Evolutionary conservation across 2,113 vertebrate genomes (phyloP), one percentile per base, ranked within the genome.

Genomic region (Hemichromis elongatus): DNA sequence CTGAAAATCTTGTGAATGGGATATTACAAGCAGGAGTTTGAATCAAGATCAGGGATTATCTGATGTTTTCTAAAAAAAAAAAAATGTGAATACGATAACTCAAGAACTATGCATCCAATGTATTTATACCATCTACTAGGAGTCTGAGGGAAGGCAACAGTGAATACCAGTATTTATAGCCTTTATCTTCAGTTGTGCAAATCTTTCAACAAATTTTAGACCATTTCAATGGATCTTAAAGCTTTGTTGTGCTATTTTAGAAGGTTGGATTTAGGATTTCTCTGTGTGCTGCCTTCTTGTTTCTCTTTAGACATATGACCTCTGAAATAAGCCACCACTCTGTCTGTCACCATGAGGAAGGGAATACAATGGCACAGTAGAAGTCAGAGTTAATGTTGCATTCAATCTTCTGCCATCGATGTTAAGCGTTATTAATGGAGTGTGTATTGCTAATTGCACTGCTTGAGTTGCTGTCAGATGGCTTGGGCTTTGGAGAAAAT

Each of bases 391-490:
- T 95, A 95, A 95, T 96, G 94, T 93, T 87, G 90, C 92, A 55
- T 92, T 88, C 85, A 90, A 87, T 95, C 81, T 54, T 89, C 86
- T 81, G 85, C 90, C 56, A 26, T 77, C 79, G 78, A 73, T 91
- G 87, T 92, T 94, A 89, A 84, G 81, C 77, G 53, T 92, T 93
- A 94, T 96, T 95, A 95, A 96, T 96, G 94, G 91, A 92, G 90
- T 93, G 91, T 93, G 91, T 88, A 92, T 92, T 93, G 92, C 92
- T 96, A 96, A 96, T 95, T 95, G 93, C 68, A 7, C 24, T 77
- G 86, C 92, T 82, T 79, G 59, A 87, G 84, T 87, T 87, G 92
- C 89, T 94, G 79, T 81, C 84, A 81, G 89, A 59, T 9, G 68
- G 78, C n/a, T 86, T n/a, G 73, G 78, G 92, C 92, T 90, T 91